Evolutionary conservation across 2,888 invertebrate genomes (phyloP), one percentile per base, ranked within the genome.

Genomic region (Eilema caniola): DNA sequence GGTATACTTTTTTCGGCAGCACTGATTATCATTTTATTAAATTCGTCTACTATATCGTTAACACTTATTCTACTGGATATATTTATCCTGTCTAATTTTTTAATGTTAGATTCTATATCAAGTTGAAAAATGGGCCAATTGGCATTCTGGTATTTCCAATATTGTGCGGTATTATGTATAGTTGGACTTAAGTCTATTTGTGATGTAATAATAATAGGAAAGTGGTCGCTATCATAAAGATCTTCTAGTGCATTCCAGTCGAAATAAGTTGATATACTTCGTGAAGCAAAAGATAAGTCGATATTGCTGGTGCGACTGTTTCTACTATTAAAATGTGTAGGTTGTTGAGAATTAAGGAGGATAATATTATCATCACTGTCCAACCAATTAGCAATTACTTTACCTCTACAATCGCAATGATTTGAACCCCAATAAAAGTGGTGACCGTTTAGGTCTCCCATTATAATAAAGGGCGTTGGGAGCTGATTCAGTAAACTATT

Each of bases 341-440:
- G 25, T 64, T 47, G 64, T 16, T 4, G 25, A 25, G 2, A 47
- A 24, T 47, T 47, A 24, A 37, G 28, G 14, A 64, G 23, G 11
- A 25, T 14, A 24, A 37, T 23, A 65, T 66, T 37, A 20, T 57
- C 31, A 28, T 31, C 31, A 31, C 57, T 33, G 7, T 67, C 66
- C 33, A 62, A 23, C 31, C 62, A 67, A 33, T 67, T 62, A 7
- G 67, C 56, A n/a, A 67, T 20, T 23, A 57, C 41, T 69, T 53
- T 74, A 60, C 76, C 71, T 63, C 74, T 69, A 7, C 23, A 23
- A 41, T 76, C 72, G 69, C 74, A 74, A 62, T 74, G 72, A 23
- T 70, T 59, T 14, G 72, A 75, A 20, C 72, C 75, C 75, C 75
- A 72, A 59, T 75, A 66, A 53, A 70, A 73, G 28, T 71, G 71